Evolutionary conservation across 92 coral and sea anemone species (phyloP), one percentile per base, ranked within the genome.

Genomic region (Pocillopora meandrina): DNA sequence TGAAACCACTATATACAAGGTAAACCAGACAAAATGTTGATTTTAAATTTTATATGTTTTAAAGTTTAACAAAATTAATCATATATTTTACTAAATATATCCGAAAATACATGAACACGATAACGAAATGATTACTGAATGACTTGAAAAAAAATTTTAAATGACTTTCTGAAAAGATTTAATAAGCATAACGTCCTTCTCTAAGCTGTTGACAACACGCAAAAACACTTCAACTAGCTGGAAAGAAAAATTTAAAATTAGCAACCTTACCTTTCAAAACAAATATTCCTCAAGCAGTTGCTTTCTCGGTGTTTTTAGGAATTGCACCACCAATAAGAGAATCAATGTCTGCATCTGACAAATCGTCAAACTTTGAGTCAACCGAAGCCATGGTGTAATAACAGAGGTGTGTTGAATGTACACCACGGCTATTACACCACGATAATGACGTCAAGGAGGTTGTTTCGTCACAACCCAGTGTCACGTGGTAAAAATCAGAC

Each of bases 21-120:
- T 76, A 76, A 47, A 76, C 81, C 81, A 76, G 49, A 76, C 81
- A 76, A 76, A 76, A 56, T 56, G 81, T 76, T 76, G 81, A 76
- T 76, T 76, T 63, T 17, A 63, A 63, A 63, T 56, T 76, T 56
- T 0, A 76, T 76, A 57, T 18, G 68, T 20, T 76, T 76, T 66
- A 76, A 76, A 76, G 52, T 76, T 76, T 17, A 76, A 2, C 18
- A 34, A 76, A 76, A 76, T 59, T 26, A 57, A 58, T 59, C 81
- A 76, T 76, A 76, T 76, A 20, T 76, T 76, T 76, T 76, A 76
- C 81, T 56, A 76, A 76, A 59, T 76, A 59, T 59, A 76, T 57
- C 81, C 81, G 19, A 76, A 76, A 76, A 76, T 58, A 76, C 67
- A 76, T 76, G 68, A 76, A 57, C 69, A 76, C 58, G 81, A 42